Evolutionary conservation across 2,797 vertebrate species (phyloP).

Genomic region (Pseudochirops cupreus): DNA sequence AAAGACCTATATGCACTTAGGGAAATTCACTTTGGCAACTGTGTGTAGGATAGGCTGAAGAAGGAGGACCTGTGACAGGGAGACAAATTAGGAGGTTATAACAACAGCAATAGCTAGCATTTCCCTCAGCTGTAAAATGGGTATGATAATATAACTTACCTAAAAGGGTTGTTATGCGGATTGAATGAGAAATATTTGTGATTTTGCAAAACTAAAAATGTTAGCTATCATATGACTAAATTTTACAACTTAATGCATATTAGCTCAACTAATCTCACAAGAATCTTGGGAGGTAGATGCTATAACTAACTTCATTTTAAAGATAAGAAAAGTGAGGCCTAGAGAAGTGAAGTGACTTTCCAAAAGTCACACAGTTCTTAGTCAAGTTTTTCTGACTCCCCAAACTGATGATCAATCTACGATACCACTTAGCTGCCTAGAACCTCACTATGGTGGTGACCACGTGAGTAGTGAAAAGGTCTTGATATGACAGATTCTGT

Average conservation of each 20-base stretch:
- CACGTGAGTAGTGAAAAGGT: not conserved
- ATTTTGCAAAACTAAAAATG: not conserved
- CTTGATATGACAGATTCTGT: not conserved
- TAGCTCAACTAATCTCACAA: not conserved
- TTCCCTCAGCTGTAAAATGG: not conserved
- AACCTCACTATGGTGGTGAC: not conserved
- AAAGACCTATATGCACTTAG: not conserved
- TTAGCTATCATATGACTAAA: not conserved
- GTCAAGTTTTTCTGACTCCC: not conserved
- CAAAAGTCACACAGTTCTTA: not conserved
- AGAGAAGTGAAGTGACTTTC: not conserved
- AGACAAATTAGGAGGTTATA: not conserved
- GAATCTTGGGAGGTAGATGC: not conserved
- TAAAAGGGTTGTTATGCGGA: not conserved
- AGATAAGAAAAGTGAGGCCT: not conserved
- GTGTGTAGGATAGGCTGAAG: not conserved
- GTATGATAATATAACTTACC: not conserved
- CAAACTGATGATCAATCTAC: not conserved
- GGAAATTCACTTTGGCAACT: not conserved
- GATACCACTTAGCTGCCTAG: not conserved
- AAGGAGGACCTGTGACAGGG: not conserved
- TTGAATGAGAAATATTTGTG: not conserved
- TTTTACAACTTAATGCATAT: not conserved
- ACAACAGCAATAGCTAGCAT: not conserved
- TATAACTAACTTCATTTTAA: not conserved